phyloP scores from a whole-genome alignment of 2,797 vertebrate species.

The Mormyrops boulengeri region DNA sequence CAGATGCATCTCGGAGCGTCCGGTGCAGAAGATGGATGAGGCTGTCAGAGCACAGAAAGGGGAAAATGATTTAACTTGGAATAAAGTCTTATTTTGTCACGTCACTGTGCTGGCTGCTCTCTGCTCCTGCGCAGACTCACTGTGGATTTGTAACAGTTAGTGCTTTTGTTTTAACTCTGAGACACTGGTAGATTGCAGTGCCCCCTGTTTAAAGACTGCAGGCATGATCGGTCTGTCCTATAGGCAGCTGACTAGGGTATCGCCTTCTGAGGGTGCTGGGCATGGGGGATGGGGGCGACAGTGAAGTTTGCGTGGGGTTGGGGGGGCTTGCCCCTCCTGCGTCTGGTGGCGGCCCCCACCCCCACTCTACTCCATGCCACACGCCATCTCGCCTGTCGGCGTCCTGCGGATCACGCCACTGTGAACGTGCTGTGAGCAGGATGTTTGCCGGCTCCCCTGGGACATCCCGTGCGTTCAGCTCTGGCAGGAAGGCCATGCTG shows the following conservation, averaged over 20 bases:
- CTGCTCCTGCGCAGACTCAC: not conserved
- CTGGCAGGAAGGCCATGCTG: slow-evolving; percentile 43
- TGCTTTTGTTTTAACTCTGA: not conserved
- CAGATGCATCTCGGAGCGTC: slow-evolving; percentile 30
- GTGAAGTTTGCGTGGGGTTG: not conserved
- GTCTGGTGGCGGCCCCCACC: not conserved
- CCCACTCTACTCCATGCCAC: not conserved
- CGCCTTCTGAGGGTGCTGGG: not conserved
- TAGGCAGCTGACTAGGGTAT: not conserved
- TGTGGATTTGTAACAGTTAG: not conserved
- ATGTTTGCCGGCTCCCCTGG: slow-evolving; percentile 49
- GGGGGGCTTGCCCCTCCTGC: not conserved
- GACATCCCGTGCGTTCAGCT: slow-evolving; percentile 48
- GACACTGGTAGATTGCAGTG: not conserved
- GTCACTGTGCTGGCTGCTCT: not conserved
- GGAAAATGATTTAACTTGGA: slow-evolving; percentile 20
- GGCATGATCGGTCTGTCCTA: not conserved
- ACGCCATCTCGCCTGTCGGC: slow-evolving; percentile 24
- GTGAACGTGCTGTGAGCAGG: slow-evolving; percentile 51
- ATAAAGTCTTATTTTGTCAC: slow-evolving; percentile 25
- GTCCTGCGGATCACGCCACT: slow-evolving; percentile 30
- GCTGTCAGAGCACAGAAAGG: slow-evolving; percentile 8
- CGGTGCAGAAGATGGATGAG: slow-evolving; percentile 29
- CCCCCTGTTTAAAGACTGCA: not conserved
- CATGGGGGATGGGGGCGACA: not conserved